Percentiles rank a stretch among this genome's conserved stretches.
Evolutionary conservation across 2,113 vertebrate species (phyloP).

Genomic region (Seriola dumerili): DNA sequence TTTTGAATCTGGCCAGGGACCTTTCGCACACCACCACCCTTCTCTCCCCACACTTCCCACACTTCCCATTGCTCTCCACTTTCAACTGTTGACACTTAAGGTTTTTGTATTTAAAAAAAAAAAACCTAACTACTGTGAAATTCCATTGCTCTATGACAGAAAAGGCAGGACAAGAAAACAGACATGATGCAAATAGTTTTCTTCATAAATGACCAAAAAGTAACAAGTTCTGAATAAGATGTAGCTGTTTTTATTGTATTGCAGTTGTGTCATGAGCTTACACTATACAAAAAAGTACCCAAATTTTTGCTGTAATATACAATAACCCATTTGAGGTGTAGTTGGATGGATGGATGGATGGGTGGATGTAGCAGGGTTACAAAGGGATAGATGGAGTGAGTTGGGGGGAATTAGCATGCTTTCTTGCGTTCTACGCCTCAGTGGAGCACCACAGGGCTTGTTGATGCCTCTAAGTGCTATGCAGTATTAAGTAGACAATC

Average conservation of each 20-base stretch:
- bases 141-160: too few species aligned
- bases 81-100: background rate
- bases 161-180: too few species aligned
- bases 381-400: conserved; percentile 61
- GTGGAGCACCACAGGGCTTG: conserved; percentile 68
- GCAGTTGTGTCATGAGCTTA: background rate
- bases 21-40: background rate
- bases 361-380: conserved; percentile 31
- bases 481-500: conserved; percentile 81
- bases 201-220: background rate
- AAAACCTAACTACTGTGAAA: background rate
- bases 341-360: conserved; percentile 32
- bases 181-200: too few species aligned
- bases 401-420: conserved; percentile 76
- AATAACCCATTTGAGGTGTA: conserved; percentile 2
- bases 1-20: too few species aligned
- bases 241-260: background rate
- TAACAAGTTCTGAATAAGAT: background rate
- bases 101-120: too few species aligned
- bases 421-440: conserved; percentile 69
- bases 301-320: background rate
- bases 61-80: too few species aligned
- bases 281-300: background rate
- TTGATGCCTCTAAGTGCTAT: conserved; percentile 81
- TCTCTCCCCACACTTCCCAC: background rate